These are phyloP conservation scores for Hemiscyllium ocellatum DNA, from an alignment of 2,113 vertebrate genomes.

Conservation along the genomic window DNA sequence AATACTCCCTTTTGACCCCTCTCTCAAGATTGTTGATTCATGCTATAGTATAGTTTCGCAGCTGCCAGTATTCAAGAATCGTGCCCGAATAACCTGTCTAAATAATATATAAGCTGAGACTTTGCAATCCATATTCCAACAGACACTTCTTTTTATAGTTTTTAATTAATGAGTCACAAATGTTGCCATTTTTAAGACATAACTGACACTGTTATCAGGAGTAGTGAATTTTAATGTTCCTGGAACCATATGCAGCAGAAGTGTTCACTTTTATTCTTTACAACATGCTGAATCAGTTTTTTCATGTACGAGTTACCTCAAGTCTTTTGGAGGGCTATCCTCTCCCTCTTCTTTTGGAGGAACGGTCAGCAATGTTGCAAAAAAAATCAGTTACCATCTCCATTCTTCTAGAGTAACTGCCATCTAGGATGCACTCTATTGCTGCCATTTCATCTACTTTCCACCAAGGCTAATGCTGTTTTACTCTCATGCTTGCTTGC, in stretches of 20 bases:
- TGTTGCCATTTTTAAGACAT: not conserved
- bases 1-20: not conserved
- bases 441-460: too few species aligned
- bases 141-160: not conserved
- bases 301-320: too few species aligned
- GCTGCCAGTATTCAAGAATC: not conserved
- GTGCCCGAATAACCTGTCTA: not conserved
- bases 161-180: not conserved
- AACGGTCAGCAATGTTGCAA: too few species aligned
- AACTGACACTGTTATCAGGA: not conserved
- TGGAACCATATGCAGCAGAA: not conserved
- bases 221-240: not conserved
- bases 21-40: not conserved
- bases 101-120: not conserved
- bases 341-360: too few species aligned
- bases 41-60: not conserved
- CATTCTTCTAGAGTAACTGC: too few species aligned
- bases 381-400: too few species aligned
- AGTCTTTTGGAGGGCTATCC: too few species aligned
- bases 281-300: not conserved
- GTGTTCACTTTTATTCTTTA: not conserved
- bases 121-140: not conserved
- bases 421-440: too few species aligned
- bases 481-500: too few species aligned
- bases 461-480: too few species aligned